A percentile compares a stretch with the other conserved stretches of the same genome.
Evolutionary conservation across 2,797 vertebrate genomes (phyloP).

Genomic region (Epinephelus coioides): DNA sequence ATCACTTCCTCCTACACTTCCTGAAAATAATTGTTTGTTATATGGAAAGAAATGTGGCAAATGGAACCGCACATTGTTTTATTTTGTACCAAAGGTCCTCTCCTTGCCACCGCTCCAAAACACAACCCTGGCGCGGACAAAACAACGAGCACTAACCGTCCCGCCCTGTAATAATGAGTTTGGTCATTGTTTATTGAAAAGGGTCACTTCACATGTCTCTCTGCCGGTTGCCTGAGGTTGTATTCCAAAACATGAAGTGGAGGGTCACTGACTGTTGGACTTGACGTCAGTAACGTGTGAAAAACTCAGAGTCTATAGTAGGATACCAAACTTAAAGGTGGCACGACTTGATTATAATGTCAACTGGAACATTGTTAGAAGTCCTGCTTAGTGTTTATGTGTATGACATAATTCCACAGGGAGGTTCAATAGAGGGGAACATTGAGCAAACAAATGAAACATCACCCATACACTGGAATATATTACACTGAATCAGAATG

Average conservation of each 20-base stretch:
- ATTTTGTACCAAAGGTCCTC: conserved; percentile 53
- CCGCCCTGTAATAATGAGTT: conserved; percentile 70
- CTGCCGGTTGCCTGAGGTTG: conserved; percentile 44
- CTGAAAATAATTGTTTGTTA: conserved; percentile 70
- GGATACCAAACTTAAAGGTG: conserved; percentile 51
- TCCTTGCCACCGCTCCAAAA: conserved; percentile 62
- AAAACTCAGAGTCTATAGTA: conserved; percentile 31
- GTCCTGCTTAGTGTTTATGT: conserved; percentile 71
- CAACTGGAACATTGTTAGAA: conserved; percentile 73
- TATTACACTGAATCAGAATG: conserved; percentile 56
- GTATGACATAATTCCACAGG: conserved; percentile 72
- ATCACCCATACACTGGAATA: conserved; percentile 69
- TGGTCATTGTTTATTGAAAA: conserved; percentile 65
- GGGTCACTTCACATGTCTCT: conserved; percentile 54
- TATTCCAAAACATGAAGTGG: conserved; percentile 48
- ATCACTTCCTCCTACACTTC: conserved; percentile 55
- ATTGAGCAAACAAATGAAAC: conserved; percentile 53
- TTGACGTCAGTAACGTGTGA: conserved; percentile 27
- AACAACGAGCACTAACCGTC: conserved; percentile 44
- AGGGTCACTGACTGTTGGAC: conserved; percentile 37
- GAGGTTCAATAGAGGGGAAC: conserved; percentile 54
- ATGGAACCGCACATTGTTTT: conserved; percentile 53
- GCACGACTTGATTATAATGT: conserved; percentile 73
- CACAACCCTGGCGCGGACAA: conserved; percentile 29
- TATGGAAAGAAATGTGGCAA: conserved; percentile 67